Base-by-base conservation (phyloP, 2,797 vertebrate genomes). In the Holocentrus rufus region DNA sequence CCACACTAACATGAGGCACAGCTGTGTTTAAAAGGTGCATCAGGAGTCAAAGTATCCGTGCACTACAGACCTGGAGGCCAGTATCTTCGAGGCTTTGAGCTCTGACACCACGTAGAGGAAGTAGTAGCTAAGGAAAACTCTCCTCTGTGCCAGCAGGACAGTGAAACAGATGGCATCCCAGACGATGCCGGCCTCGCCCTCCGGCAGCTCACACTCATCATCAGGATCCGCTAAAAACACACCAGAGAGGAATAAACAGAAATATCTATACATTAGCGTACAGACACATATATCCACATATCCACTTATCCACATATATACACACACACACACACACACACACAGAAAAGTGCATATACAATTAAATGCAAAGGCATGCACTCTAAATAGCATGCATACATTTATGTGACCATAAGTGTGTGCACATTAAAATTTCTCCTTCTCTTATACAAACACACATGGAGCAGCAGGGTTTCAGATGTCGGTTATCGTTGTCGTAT, bases 71-170 rank as follows among this genome's bases (percentile, higher is more conserved):
- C 95, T 94, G 74, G 91, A 93, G 27, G 93, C 94, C 50, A 94
- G 82, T 72, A 93, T 91, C 72, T 93, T 93, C 1, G 91, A 90
- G 6, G 93, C 92, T 83, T 93, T 94, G 68, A 92, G 90, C 69
- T 96, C 93, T 13, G 94, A 93, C 47, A 94, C 93, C 55, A 94
- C 85, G 0, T 93, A 94, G n/a, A 95, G 92, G 82, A 93, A 95
- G 71, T 94, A 94, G 80, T 94, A 95, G 81, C 95, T 96, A 70
- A 92, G 93, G 77, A 95, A 95, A 47, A 93, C 87, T 39, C 92
- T 90, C 30, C 90, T 82, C 81, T 94, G 95, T 7, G 85, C 90
- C 75, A 95, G 85, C 44, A 96, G 92, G 63, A 95, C 92, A 3
- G 85, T 91, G 82, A 95, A 94, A 70, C 94, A 94, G 65, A 93